Evolutionary conservation across 2,888 invertebrate species (phyloP), one percentile per base, ranked within the genome.

Genomic region (Drosophila falleni): DNA sequence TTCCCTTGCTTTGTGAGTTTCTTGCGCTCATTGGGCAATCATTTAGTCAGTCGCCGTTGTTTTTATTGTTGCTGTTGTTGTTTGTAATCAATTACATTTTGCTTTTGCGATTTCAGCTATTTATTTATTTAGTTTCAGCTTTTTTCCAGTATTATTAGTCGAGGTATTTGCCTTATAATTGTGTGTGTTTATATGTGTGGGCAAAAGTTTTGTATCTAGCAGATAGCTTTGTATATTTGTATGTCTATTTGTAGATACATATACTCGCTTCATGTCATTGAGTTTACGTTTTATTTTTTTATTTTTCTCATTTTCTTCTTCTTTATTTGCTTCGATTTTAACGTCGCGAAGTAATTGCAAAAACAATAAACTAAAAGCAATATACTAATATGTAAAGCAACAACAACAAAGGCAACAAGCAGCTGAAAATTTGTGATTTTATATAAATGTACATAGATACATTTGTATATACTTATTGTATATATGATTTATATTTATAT

Each of bases 51-150:
- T 80, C 65, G 87, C 68, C 67, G 55, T 33, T 16, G 62, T 37
- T 46, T 50, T 51, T 64, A 65, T 58, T 62, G 50, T 63, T 58
- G 35, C 61, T 75, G 59, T 69, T 76, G 61, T 86, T 82, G 82
- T 58, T 60, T 72, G 86, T 84, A 84, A 84, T 85, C 84, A 85
- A 89, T 85, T 89, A 85, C 84, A 85, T 79, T 89, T 85, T 74
- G 89, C 89, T 88, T 89, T 85, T 89, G 84, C 84, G 89, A 89
- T 89, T 85, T 88, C 72, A 89, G 89, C 83, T 85, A 88, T 85
- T 89, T 85, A 84, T 84, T 84, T 84, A 89, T 85, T 85, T 89
- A 88, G 89, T 88, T 88, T 89, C 71, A 89, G 83, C 74, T 79
- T 71, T 85, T 74, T 80, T 68, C 74, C 89, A 84, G 80, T 89